Evolutionary conservation across 2,113 vertebrate genomes (phyloP), one percentile per base, ranked within the genome.

Genomic region (Polypterus bichir): DNA sequence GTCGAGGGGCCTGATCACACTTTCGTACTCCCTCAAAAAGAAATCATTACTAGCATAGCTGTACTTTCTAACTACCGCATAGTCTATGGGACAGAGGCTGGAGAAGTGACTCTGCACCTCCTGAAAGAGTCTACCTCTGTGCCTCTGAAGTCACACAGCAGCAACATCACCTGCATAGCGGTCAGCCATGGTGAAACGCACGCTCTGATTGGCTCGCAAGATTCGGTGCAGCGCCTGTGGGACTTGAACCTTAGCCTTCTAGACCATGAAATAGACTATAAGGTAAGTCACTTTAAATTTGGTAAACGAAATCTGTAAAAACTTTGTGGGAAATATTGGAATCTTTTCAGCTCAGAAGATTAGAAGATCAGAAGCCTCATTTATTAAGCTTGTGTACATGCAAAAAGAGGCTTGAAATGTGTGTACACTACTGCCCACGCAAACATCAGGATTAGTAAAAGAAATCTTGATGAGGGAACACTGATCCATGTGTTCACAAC

Each of bases 221-320:
- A 88, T 5, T 74, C 81, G 0, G 73, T 83, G 9, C 85, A 87
- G 62, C 74, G 79, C 7, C 78, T 89, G 51, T 94, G 91, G 92
- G 82, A 81, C 68, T 71, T 89, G 62, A 74, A 70, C 27, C 76
- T 70, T 0, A 65, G 81, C 69, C 69, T 68, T 57, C 76, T 88
- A 69, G 79, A 83, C 27, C 84, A 87, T 3, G 68, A 86, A 72
- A 84, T 86, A 84, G 78, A 81, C 70, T 87, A 81, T 64, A 83
- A 85, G 87, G 90, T 89, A 64, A 70, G 65, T 49, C 44, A 27
- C 27, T 27, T 27, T 27, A 27, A 27, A 27, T 27, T 27, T 27
- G 27, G 2, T 27, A 27, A 27, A 27, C 27, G 2, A 27, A 27
- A 27, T 27, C 27, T 27, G 27, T 27, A 27, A 27, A 27, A 27